These are phyloP conservation scores for Phorcus lineatus DNA, from an alignment of 2,888 invertebrate genomes.

Conservation along the genomic window DNA sequence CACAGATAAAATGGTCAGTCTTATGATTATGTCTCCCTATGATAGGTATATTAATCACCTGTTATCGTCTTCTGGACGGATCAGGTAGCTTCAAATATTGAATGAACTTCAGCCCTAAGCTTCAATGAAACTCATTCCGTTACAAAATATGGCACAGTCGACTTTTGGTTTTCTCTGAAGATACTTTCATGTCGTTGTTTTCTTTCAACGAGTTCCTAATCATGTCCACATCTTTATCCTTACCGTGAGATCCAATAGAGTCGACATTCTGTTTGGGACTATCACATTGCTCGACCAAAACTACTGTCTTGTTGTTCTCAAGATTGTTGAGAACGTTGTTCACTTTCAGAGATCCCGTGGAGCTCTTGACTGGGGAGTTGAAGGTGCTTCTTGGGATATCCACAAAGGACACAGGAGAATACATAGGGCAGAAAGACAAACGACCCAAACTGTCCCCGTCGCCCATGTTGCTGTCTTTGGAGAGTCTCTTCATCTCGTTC, in stretches of 20 bases:
- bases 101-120: too few species aligned
- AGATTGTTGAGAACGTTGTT: not conserved
- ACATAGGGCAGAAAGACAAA: conserved; percentile 33
- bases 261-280: not conserved
- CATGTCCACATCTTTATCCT: conserved; percentile 3
- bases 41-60: too few species aligned
- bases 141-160: conserved; percentile 2
- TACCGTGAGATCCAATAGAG: not conserved
- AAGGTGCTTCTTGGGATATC: conserved; percentile 40
- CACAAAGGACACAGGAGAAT: conserved; percentile 65
- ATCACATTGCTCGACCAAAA: not conserved
- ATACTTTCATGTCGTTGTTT: not conserved
- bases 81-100: too few species aligned
- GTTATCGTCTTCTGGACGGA: too few species aligned
- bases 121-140: not conserved
- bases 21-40: too few species aligned
- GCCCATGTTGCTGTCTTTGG: not conserved
- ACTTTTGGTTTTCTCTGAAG: not conserved
- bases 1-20: too few species aligned
- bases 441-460: conserved; percentile 34
- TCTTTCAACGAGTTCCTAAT: not conserved
- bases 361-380: not conserved
- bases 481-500: conserved; percentile 46
- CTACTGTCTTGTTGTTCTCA: not conserved
- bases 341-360: not conserved